Percentiles rank a stretch among this genome's conserved stretches.
Evolutionary conservation across 2,797 vertebrate genomes (phyloP).

Genomic region (Orestias chungarensis): DNA sequence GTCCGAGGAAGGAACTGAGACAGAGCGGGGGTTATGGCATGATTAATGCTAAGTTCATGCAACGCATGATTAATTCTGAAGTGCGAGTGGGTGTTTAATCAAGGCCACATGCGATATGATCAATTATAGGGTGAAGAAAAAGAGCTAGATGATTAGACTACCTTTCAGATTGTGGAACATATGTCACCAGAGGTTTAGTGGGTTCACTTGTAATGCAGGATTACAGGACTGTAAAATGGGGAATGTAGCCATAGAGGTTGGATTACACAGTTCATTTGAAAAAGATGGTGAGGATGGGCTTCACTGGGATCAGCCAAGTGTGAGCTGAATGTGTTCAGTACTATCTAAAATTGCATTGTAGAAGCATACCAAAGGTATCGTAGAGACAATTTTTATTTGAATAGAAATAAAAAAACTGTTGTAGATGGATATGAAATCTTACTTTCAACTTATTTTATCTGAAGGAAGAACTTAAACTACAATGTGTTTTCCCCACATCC

Average conservation of each 20-base stretch:
- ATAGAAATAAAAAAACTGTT: not conserved
- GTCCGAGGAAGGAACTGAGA: constrained; percentile 74
- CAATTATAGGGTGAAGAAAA: constrained; percentile 72
- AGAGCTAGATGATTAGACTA: constrained; percentile 71
- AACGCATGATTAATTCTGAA: constrained; percentile 79
- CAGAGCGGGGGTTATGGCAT: constrained; percentile 72
- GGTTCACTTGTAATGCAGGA: constrained; percentile 60
- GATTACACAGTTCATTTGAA: constrained; percentile 60
- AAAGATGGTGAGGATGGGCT: constrained; percentile 49
- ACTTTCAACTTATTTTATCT: not conserved
- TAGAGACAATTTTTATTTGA: not conserved
- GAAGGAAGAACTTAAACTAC: not conserved
- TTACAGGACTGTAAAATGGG: constrained; percentile 53
- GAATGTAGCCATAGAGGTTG: constrained; percentile 55
- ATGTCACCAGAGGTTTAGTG: constrained; percentile 72
- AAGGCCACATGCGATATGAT: constrained; percentile 77
- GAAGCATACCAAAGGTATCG: constrained; percentile 4
- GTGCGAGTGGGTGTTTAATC: constrained; percentile 75
- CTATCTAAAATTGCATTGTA: constrained; percentile 23
- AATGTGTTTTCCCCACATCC: no score
- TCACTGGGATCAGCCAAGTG: constrained; percentile 55
- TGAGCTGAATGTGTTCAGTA: constrained; percentile 39
- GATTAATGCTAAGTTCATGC: constrained; percentile 80
- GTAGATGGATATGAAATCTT: not conserved
- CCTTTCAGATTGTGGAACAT: constrained; percentile 71